Base-by-base conservation (phyloP, 2,888 invertebrate species). In the Lymantria monacha region DNA sequence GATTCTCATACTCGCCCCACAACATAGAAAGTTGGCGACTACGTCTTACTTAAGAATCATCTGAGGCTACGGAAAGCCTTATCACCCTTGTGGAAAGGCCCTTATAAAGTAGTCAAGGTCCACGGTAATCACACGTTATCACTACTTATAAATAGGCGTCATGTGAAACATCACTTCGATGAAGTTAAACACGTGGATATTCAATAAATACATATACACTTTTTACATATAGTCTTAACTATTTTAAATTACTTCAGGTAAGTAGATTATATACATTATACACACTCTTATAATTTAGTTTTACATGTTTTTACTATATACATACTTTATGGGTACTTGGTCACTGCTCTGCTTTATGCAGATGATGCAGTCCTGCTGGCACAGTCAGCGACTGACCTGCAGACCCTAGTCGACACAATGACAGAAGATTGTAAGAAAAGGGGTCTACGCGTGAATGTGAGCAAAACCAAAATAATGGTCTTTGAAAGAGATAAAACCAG, bases 31-130 rank as follows among this genome's bases (percentile, higher is more conserved):
- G n/a, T 37, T 11, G 37, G 37, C n/a, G 63, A 69, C 9, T 41
- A 44, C 3, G 64, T 68, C 0, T 56, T 51, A 7, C 5, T 65
- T 7, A 66, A 59, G 49, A 57, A 59, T 22, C 69, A 66, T 33
- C 42, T 60, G 0, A 53, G 65, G 7, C 38, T 62, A 1, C 33
- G 62, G 0, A 64, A 66, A 44, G 59, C 63, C 0, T 43, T 70
- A 1, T 63, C 48, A 1, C 42, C 48, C 2, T 13, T 62, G 3
- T 68, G 68, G 67, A 69, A 67, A 50, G 70, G 66, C 0, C 66
- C 67, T 1, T 69, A 60, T 40, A 67, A 66, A 46, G 48, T 70
- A 0, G 50, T 70, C 0, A 61, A 63, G 47, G 30, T 67, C 0
- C 49, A 63, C 43, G 54, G 59, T 1, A 63, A 61, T 1, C 47